A percentile compares a stretch with the other conserved stretches of the same genome.
Evolutionary conservation across 2,113 vertebrate genomes (phyloP).

Genomic region (Oryzias javanicus): DNA sequence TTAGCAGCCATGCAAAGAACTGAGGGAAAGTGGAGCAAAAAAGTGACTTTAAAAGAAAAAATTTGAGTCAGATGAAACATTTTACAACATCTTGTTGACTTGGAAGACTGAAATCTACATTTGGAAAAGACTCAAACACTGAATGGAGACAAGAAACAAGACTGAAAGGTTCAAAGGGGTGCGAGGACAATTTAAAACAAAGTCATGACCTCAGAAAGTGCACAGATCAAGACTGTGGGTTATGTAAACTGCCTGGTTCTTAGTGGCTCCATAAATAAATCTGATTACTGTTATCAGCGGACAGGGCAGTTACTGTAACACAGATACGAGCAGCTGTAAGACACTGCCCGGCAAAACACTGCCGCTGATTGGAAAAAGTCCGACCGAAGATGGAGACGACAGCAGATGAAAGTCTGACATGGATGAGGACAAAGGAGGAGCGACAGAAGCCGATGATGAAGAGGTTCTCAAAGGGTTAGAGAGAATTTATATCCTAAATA

Average conservation of each 20-base stretch:
- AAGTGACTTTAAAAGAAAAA: not conserved
- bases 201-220: constrained; percentile 19
- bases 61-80: too few relatives aligned
- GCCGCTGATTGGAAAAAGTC: constrained; percentile 39
- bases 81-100: too few relatives aligned
- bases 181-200: constrained; percentile 16
- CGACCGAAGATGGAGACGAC: constrained; percentile 14
- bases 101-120: not conserved
- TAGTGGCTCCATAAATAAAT: constrained; percentile 45
- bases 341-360: constrained; percentile 41
- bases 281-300: constrained; percentile 68
- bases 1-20: not conserved
- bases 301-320: constrained; percentile 60
- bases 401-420: constrained; percentile 27
- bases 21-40: constrained; percentile 29
- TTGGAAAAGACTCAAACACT: not conserved
- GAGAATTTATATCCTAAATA: constrained; percentile 52
- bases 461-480: constrained; percentile 53
- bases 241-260: constrained; percentile 23
- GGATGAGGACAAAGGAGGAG: constrained; percentile 30
- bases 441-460: constrained; percentile 43
- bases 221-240: constrained; percentile 14
- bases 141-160: constrained; percentile 14
- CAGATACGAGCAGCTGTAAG: constrained; percentile 57
- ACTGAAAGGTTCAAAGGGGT: constrained; percentile 14